phyloP scores from a whole-genome alignment of 2,888 invertebrate species.

The Cremastinae sp. region DNA sequence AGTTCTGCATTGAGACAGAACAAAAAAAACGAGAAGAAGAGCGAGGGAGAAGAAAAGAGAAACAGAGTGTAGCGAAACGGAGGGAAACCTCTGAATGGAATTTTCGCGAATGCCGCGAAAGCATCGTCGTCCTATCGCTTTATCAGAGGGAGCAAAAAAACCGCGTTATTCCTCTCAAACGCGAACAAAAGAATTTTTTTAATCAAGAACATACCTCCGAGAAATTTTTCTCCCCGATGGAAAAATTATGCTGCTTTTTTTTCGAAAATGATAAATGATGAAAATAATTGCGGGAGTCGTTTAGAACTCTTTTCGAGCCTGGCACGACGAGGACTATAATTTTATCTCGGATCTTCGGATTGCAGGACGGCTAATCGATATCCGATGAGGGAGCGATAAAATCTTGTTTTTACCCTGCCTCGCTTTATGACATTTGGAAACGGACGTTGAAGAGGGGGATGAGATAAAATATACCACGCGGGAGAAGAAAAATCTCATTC shows the following conservation, averaged over 20 bases:
- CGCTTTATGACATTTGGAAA: not conserved
- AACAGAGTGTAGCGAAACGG: not conserved
- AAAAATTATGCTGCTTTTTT: too few relatives aligned
- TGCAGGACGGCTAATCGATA: too few relatives aligned
- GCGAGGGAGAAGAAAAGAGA: not conserved
- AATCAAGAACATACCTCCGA: too few relatives aligned
- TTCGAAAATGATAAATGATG: not conserved
- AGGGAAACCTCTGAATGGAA: conserved; percentile 42
- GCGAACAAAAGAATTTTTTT: too few relatives aligned
- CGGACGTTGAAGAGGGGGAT: not conserved
- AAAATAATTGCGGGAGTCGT: not conserved
- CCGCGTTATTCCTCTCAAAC: not conserved
- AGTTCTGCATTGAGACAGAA: conserved; percentile 29
- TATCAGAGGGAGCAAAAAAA: not conserved
- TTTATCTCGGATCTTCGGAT: too few relatives aligned
- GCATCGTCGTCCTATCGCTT: conserved; percentile 4
- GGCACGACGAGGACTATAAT: too few relatives aligned
- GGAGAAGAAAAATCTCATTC: conserved; percentile 22
- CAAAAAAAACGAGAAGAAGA: conserved; percentile 6
- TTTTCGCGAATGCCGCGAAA: conserved; percentile 40
- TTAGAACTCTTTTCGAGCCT: too few relatives aligned
- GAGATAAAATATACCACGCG: too few relatives aligned
- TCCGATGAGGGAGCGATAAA: too few relatives aligned
- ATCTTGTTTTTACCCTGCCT: not conserved
- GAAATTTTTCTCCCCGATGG: too few relatives aligned